Conservation (phyloP, 1,140 invertebrate species). For the Drosophila truncata region DNA sequence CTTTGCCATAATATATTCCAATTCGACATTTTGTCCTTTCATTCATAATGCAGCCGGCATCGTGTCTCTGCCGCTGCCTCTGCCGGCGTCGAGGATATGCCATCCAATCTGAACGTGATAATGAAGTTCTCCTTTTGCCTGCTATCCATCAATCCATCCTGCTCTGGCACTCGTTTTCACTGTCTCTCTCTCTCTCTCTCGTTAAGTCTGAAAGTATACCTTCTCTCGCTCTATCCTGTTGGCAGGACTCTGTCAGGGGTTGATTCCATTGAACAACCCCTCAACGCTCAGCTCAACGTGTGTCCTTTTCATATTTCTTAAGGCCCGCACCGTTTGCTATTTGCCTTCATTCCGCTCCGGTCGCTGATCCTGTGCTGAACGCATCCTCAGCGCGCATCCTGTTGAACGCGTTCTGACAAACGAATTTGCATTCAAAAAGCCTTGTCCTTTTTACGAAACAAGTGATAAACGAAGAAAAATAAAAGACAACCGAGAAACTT, state of each 20-base stretch:
- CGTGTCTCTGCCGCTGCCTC: background rate
- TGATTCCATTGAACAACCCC: constrained; percentile 59
- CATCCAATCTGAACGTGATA: constrained; percentile 74
- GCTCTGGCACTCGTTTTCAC: constrained; percentile 10
- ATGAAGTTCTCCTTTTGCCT: constrained; percentile 76
- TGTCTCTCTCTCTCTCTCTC: constrained; percentile 7
- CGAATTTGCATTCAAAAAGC: constrained; percentile 25
- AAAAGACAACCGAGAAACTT: constrained; percentile 15
- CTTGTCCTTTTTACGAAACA: constrained; percentile 39
- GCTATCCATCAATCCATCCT: constrained; percentile 47
- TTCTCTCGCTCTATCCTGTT: constrained; percentile 20
- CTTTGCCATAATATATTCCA: constrained; percentile 67
- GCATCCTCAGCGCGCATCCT: constrained; percentile 44
- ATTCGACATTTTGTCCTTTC: constrained; percentile 83
- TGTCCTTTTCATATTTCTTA: constrained; percentile 82
- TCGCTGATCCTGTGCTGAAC: constrained; percentile 78
- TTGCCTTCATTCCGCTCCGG: constrained; percentile 81
- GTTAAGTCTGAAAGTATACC: too few species aligned
- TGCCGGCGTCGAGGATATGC: constrained; percentile 20
- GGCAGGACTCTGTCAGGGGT: constrained; percentile 52
- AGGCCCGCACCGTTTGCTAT: constrained; percentile 57
- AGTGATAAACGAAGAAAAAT: constrained; percentile 15
- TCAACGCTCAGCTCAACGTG: constrained; percentile 15
- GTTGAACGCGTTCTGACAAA: constrained; percentile 20
- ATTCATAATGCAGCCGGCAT: constrained; percentile 69